Evolutionary conservation across 2,888 invertebrate species (phyloP), one percentile per base, ranked within the genome.

Genomic region (Dendrolimus houi): DNA sequence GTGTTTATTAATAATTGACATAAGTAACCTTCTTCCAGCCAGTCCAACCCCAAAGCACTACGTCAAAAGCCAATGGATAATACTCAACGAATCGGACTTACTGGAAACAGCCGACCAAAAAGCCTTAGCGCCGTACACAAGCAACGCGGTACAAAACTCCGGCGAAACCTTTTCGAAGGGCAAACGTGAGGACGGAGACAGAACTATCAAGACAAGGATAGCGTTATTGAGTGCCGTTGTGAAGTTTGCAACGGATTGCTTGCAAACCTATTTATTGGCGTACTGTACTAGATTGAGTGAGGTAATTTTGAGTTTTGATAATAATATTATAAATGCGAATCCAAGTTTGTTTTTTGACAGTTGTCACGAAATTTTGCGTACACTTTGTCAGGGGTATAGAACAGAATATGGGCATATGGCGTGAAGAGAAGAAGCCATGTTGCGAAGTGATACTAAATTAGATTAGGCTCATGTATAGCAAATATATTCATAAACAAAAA

Each of bases 261-360:
- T 91, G 17, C 91, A 92, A 65, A 88, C 75, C n/a, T 87, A 89
- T 52, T 64, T 93, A 53, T 71, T 93, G 59, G 87, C 90, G 56
- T 88, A 85, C 6, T 90, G 91, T 60, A 91, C 86, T n/a, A 82
- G 75, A 64, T 66, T 92, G 13, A 92, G 92, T 60, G 92, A 92
- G 80, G 89, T 91, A 8, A 59, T 71, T 57, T 29, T 6, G 0
- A 29, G 6, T 6, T 29, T 29, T 29, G 6, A 6, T 29, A 29
- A 1, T 14, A 14, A 14, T 14, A 1, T 14, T 14, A 14, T 14
- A 14, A 14, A 14, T 14, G 1, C 14, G 14, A 14, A 14, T 14
- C 1, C 1, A 14, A 14, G 14, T 14, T 29, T 29, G 29, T 29
- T 29, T n/a, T 17, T 29, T 29, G 29, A 29, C 29, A 29, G 6